Conservation (phyloP, 2,113 vertebrate species). For the Muscicapa adusta region DNA sequence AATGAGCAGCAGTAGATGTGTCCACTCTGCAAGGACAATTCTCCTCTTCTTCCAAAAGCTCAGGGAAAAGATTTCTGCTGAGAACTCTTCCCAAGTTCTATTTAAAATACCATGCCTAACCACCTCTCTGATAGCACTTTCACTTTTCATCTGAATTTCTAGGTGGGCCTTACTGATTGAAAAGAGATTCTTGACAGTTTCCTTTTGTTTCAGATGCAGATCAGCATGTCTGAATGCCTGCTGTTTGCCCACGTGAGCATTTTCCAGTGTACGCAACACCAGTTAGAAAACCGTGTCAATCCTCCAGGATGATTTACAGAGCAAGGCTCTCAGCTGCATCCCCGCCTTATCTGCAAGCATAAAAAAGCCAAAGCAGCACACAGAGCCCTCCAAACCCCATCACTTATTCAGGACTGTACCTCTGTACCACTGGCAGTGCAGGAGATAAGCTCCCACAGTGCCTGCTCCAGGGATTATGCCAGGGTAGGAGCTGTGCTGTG, state of each 20-base stretch:
- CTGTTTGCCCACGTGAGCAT: not conserved
- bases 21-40: not conserved
- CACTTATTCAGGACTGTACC: not conserved
- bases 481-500: rapidly evolving
- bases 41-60: not conserved
- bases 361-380: not conserved
- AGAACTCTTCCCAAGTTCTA: not conserved
- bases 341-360: not conserved
- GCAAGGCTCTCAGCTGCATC: not conserved
- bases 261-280: not conserved
- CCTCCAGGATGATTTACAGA: not conserved
- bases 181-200: not conserved
- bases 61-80: not conserved
- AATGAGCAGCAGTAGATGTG: not conserved
- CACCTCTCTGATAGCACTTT: not conserved
- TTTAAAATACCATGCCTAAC: not conserved
- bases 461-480: not conserved
- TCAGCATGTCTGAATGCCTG: not conserved
- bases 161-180: not conserved
- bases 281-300: not conserved
- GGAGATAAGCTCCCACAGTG: not conserved
- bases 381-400: not conserved
- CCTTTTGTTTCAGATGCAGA: not conserved
- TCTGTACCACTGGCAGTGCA: not conserved
- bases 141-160: not conserved